Conservation (phyloP, 2,888 invertebrate species). For the Lomographa bimaculata region DNA sequence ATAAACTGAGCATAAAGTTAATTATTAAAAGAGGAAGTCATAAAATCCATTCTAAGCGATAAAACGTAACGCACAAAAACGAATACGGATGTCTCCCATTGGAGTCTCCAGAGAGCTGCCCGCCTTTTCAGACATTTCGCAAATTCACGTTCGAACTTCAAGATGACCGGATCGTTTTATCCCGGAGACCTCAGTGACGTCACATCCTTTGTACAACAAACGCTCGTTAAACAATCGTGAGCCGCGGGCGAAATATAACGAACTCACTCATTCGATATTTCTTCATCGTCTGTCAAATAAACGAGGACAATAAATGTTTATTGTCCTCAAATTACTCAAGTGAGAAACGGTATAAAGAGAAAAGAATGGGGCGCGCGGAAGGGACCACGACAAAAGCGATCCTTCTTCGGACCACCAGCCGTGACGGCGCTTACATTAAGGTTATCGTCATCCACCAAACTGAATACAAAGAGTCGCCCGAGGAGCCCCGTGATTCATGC, state of each 20-base stretch:
- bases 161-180: constrained; percentile 58
- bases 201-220: constrained; percentile 46
- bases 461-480: constrained; percentile 73
- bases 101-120: constrained; percentile 48
- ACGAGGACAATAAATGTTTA: constrained; percentile 81
- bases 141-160: constrained; percentile 57
- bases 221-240: constrained; percentile 58
- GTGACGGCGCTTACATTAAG: constrained; percentile 82
- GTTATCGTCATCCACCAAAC: constrained; percentile 82
- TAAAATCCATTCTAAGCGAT: constrained; percentile 62
- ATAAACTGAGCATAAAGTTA: constrained; percentile 51
- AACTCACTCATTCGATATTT: constrained; percentile 73
- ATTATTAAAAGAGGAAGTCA: constrained; percentile 64
- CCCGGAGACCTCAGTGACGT: constrained; percentile 44
- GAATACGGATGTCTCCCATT: constrained; percentile 59
- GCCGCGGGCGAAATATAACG: constrained; percentile 58
- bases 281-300: constrained; percentile 79
- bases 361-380: constrained; percentile 76
- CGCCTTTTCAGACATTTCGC: constrained; percentile 58
- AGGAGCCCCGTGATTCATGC: constrained; percentile 74
- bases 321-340: constrained; percentile 81
- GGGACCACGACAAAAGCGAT: constrained; percentile 80
- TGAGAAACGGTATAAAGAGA: constrained; percentile 80
- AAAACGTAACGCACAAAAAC: constrained; percentile 66
- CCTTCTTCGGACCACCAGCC: constrained; percentile 79